Evolutionary conservation across 1,140 invertebrate species (phyloP).

Genomic region (Psix sp.): DNA sequence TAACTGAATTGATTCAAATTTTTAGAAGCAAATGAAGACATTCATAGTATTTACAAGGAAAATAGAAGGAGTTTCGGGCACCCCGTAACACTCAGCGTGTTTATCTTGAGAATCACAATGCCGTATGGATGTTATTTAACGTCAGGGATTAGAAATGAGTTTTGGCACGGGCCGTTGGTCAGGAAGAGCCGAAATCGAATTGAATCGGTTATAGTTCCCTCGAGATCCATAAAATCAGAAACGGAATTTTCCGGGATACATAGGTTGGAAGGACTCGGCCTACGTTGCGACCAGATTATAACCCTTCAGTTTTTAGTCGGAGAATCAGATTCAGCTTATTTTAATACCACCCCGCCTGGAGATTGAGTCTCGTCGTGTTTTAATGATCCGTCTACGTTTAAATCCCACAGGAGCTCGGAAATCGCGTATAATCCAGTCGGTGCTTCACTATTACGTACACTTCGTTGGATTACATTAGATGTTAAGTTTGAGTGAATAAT

Average conservation of each 20-base stretch:
- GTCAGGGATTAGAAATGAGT: conserved; percentile 32
- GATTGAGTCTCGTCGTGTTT: conserved; percentile 54
- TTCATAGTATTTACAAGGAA: too few relatives aligned
- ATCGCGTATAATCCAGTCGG: conserved; percentile 60
- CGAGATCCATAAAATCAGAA: conserved; percentile 49
- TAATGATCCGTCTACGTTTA: conserved; percentile 60
- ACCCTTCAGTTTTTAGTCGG: conserved; percentile 44
- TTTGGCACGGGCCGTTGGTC: conserved; percentile 35
- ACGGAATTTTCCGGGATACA: conserved; percentile 22
- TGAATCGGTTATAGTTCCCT: conserved; percentile 42
- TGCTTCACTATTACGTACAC: conserved; percentile 57
- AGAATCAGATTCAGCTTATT: conserved; percentile 57
- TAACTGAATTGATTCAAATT: too few relatives aligned
- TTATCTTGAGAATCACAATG: conserved; percentile 31
- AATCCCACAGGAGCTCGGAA: conserved; percentile 56
- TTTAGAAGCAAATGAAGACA: too few relatives aligned
- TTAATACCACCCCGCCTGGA: conserved; percentile 48
- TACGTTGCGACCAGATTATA: conserved; percentile 39
- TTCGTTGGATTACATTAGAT: conserved; percentile 56
- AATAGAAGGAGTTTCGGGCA: conserved; percentile 13
- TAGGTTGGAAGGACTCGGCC: conserved; percentile 1
- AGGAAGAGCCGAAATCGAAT: conserved; percentile 39
- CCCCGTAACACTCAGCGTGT: conserved; percentile 9
- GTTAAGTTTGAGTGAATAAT: conserved; percentile 59
- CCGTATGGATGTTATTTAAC: conserved; percentile 21